phyloP scores from a whole-genome alignment of 2,888 invertebrate genomes.

The Lepidocyrtinus sp. region DNA sequence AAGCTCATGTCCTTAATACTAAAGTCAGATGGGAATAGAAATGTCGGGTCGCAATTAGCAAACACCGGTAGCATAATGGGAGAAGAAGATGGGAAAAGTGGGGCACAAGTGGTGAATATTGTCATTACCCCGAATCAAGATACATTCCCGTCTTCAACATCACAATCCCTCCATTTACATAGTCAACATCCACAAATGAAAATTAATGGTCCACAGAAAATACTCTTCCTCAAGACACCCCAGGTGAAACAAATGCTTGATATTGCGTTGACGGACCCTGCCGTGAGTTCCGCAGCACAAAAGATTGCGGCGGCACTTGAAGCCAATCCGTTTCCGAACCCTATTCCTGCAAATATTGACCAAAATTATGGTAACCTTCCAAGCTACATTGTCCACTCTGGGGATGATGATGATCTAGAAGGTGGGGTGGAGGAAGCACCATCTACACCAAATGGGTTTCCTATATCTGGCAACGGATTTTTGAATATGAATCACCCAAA shows the following conservation, averaged over 20 bases:
- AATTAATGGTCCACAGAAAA: slow-evolving; percentile 60
- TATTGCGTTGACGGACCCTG: slow-evolving; percentile 66
- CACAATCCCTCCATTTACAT: not conserved
- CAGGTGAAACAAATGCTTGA: slow-evolving; percentile 68
- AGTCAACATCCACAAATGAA: slow-evolving; percentile 31
- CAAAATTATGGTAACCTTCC: slow-evolving; percentile 29
- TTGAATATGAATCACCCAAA: slow-evolving; percentile 68
- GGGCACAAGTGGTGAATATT: slow-evolving; percentile 69
- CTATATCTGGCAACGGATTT: slow-evolving; percentile 65
- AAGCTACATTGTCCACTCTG: slow-evolving; percentile 1
- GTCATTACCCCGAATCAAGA: slow-evolving; percentile 66
- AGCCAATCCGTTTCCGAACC: slow-evolving; percentile 43
- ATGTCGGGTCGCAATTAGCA: slow-evolving; percentile 4
- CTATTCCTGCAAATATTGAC: slow-evolving; percentile 32
- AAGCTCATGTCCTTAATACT: slow-evolving; percentile 68
- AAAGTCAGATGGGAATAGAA: slow-evolving; percentile 61
- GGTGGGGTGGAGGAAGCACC: not conserved
- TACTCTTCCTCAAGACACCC: slow-evolving; percentile 68
- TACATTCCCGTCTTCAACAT: not conserved
- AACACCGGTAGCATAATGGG: not conserved
- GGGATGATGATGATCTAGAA: not conserved
- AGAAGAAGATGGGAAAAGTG: slow-evolving; percentile 50
- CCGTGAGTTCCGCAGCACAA: slow-evolving; percentile 63
- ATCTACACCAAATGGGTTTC: slow-evolving; percentile 68
- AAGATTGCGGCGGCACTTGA: slow-evolving; percentile 67